Percentiles rank a stretch among this genome's conserved stretches.
Evolutionary conservation across 2,888 invertebrate genomes (phyloP).

Genomic region (Rapana venosa): DNA sequence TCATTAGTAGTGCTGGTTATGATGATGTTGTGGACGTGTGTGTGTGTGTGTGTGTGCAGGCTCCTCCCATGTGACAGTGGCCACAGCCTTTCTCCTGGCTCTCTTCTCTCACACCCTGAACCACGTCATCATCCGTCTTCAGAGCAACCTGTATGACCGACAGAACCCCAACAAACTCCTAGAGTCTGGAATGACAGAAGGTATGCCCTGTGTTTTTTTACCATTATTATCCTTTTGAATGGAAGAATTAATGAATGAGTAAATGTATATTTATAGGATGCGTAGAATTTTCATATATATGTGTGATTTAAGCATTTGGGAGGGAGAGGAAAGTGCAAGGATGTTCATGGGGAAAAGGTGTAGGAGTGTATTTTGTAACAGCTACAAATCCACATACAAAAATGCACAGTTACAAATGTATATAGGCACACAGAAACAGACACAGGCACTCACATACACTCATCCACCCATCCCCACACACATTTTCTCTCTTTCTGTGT

Average conservation of each 20-base stretch:
- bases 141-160: conserved; percentile 73
- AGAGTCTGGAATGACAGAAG: conserved; percentile 40
- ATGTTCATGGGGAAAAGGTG: background rate
- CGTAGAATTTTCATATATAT: too few species aligned
- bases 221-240: too few species aligned
- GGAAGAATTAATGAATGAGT: too few species aligned
- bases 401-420: background rate
- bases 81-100: conserved; percentile 90
- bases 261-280: too few species aligned
- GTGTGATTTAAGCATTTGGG: too few species aligned
- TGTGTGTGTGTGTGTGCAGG: conserved; percentile 72
- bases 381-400: background rate
- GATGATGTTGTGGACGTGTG: background rate
- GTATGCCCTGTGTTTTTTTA: background rate
- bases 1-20: background rate
- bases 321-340: background rate
- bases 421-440: background rate
- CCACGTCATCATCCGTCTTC: conserved; percentile 76
- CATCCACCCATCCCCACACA: background rate
- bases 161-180: conserved; percentile 71
- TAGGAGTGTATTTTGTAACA: background rate
- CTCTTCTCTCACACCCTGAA: conserved; percentile 85
- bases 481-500: background rate
- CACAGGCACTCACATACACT: background rate
- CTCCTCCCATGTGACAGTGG: conserved; percentile 89